Evolutionary conservation across 2,113 vertebrate species (phyloP).

Genomic region (Argyrosomus japonicus): DNA sequence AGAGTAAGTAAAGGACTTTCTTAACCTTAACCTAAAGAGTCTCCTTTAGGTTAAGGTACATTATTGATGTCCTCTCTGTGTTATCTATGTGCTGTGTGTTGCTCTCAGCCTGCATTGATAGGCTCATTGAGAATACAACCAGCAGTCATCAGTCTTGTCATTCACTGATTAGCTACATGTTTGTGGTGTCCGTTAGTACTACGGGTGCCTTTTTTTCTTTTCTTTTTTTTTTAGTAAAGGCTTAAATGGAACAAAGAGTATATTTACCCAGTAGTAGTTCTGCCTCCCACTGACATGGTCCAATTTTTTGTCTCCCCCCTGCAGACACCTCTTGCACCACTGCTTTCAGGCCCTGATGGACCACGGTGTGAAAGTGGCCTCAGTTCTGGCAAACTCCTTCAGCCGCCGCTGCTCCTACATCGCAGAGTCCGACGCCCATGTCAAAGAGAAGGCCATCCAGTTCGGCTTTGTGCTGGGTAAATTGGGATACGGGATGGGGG

Average conservation of each 20-base stretch:
- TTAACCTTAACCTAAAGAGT: background rate
- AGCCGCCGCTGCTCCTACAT: constrained; percentile 98
- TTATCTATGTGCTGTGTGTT: background rate
- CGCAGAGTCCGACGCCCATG: constrained; percentile 93
- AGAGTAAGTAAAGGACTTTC: background rate
- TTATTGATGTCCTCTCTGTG: constrained; percentile 1
- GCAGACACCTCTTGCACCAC: constrained; percentile 97
- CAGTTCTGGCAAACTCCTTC: constrained; percentile 97
- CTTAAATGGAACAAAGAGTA: background rate
- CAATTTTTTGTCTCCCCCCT: constrained; percentile 36
- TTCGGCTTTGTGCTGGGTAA: constrained; percentile 97
- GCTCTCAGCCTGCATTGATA: background rate
- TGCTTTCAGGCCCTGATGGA: constrained; percentile 99
- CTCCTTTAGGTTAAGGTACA: background rate
- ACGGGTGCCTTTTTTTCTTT: background rate
- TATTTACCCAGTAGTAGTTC: too few species aligned
- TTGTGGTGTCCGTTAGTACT: background rate
- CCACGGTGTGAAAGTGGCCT: constrained; percentile 98
- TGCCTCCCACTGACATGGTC: background rate
- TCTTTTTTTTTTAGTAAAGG: background rate
- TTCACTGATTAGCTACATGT: background rate
- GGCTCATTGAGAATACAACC: background rate
- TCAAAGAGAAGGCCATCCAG: constrained; percentile 98
- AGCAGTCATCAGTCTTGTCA: background rate
- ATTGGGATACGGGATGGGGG: background rate